Evolutionary conservation across 2,888 invertebrate species (phyloP).

Genomic region (Protodeltote pygarga): DNA sequence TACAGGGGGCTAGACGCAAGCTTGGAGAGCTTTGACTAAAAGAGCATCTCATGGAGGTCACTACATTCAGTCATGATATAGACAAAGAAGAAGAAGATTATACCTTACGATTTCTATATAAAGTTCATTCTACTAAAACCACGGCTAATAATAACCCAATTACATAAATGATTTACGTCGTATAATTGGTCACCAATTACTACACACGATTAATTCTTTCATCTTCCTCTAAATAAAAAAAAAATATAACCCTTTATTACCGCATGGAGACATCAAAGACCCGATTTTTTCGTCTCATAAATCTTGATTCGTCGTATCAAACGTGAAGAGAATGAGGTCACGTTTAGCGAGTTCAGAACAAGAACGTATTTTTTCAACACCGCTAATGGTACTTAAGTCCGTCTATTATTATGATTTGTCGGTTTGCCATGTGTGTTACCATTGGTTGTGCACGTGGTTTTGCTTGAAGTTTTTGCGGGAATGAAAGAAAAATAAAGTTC

Average conservation of each 20-base stretch:
- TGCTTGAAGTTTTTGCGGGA: background rate
- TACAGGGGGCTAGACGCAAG: too few relatives aligned
- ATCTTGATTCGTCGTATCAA: conserved; percentile 40
- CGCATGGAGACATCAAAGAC: conserved; percentile 39
- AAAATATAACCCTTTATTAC: conserved; percentile 20
- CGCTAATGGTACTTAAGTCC: conserved; percentile 41
- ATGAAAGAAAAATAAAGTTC: too few relatives aligned
- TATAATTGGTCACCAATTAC: conserved; percentile 8
- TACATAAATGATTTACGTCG: conserved; percentile 23
- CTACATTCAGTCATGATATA: too few relatives aligned
- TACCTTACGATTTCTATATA: too few relatives aligned
- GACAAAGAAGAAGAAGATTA: too few relatives aligned
- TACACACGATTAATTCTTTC: conserved; percentile 8
- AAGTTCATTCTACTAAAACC: too few relatives aligned
- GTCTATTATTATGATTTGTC: conserved; percentile 36
- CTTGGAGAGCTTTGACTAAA: too few relatives aligned
- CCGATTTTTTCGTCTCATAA: conserved; percentile 43
- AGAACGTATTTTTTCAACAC: conserved; percentile 50
- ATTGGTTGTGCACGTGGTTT: conserved; percentile 5
- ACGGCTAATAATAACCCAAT: too few relatives aligned
- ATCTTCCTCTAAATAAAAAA: conserved; percentile 10
- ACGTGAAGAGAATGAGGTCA: conserved; percentile 53
- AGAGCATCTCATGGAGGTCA: too few relatives aligned
- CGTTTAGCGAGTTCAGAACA: conserved; percentile 48
- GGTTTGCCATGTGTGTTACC: conserved; percentile 23